phyloP scores from a whole-genome alignment of 2,797 vertebrate genomes.

The Diplodus puntazzo region DNA sequence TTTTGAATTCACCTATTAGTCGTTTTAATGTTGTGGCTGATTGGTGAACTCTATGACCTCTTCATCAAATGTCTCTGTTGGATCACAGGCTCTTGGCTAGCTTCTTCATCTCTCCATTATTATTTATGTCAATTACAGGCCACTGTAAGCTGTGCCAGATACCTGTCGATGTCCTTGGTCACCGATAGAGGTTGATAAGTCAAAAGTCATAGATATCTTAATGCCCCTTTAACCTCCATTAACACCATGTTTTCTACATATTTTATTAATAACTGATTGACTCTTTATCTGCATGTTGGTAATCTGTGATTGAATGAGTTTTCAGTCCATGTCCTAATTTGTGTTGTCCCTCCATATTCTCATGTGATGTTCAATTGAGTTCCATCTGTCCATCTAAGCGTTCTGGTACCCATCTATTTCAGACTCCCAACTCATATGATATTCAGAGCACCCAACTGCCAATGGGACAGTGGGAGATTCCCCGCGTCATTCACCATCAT shows the following conservation, averaged over 20 bases:
- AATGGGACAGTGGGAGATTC: conserved; percentile 59
- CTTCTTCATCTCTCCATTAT: conserved; percentile 54
- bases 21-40: too few species aligned
- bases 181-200: conserved; percentile 70
- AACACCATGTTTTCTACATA: conserved; percentile 50
- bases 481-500: conserved; percentile 53
- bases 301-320: conserved; percentile 45
- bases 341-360: conserved; percentile 35
- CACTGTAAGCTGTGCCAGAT: conserved; percentile 63
- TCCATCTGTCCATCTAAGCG: conserved; percentile 61
- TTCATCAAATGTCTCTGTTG: conserved; percentile 41
- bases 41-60: neutral
- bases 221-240: conserved; percentile 54
- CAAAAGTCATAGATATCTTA: conserved; percentile 54
- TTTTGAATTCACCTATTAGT: too few species aligned
- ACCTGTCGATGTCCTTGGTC: conserved; percentile 63
- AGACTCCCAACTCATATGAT: conserved; percentile 51
- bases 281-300: conserved; percentile 50
- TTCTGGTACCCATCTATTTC: conserved; percentile 45
- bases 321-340: conserved; percentile 59
- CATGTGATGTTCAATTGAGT: conserved; percentile 54
- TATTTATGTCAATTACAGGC: conserved; percentile 67
- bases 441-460: conserved; percentile 64
- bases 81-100: conserved; percentile 22
- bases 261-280: conserved; percentile 34